These are phyloP conservation scores for Pseudochromis fuscus DNA, from an alignment of 2,797 vertebrate species.

Conservation along the genomic window DNA sequence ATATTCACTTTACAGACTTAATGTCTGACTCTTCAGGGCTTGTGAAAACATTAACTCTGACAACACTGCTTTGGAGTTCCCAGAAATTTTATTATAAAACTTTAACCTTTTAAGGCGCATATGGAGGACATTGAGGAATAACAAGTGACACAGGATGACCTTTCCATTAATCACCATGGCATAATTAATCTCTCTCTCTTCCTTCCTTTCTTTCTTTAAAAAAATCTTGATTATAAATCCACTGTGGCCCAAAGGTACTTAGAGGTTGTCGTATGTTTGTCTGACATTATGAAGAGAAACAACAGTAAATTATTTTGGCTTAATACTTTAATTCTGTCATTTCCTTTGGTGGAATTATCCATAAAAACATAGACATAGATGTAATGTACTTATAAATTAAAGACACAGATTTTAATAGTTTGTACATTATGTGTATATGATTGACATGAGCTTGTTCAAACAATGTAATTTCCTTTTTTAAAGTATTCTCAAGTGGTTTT, in stretches of 20 bases:
- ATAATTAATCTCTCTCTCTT: constrained; percentile 1
- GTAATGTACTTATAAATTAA: constrained; percentile 38
- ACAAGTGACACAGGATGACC: constrained; percentile 26
- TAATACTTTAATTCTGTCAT: constrained; percentile 64
- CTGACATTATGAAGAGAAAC: constrained; percentile 34
- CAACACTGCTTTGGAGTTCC: neutral
- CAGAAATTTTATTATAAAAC: constrained; percentile 40
- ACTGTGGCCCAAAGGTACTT: constrained; percentile 23
- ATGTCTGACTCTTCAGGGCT: constrained; percentile 4
- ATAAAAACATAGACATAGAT: constrained; percentile 38
- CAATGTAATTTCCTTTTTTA: constrained; percentile 37
- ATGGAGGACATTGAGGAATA: constrained; percentile 20
- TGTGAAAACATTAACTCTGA: constrained; percentile 16
- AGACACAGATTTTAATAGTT: constrained; percentile 34
- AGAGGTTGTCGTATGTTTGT: constrained; percentile 15
- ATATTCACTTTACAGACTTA: neutral
- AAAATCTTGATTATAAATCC: constrained; percentile 21
- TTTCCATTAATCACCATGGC: constrained; percentile 7
- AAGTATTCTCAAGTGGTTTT: constrained; percentile 12
- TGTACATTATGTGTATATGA: constrained; percentile 26
- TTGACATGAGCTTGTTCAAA: constrained; percentile 35
- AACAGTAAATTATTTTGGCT: constrained; percentile 19
- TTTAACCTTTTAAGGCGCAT: constrained; percentile 45
- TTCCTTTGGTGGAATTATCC: constrained; percentile 62
- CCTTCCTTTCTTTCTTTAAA: neutral